Conservation (phyloP, 1,140 invertebrate species). For the Diachasmimorpha longicaudata region DNA sequence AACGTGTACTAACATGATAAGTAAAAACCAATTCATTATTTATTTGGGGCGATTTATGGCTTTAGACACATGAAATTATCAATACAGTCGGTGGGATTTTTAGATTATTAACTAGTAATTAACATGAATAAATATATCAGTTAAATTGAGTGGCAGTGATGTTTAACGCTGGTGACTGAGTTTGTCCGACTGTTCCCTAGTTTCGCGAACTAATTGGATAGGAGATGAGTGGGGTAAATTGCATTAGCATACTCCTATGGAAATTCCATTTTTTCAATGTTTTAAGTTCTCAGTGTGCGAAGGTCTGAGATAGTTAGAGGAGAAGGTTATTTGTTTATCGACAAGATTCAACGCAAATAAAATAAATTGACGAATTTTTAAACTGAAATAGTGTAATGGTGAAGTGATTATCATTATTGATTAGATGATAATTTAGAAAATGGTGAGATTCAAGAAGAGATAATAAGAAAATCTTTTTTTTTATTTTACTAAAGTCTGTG, state of each 20-base stretch:
- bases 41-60: not conserved
- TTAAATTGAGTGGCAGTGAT: conserved; percentile 8
- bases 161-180: not conserved
- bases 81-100: not conserved
- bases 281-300: not conserved
- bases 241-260: not conserved
- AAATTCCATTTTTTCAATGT: not conserved
- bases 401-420: too few species aligned
- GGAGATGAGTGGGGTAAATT: conserved; percentile 11
- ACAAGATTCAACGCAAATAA: not conserved
- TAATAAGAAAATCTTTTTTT: too few species aligned
- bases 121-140: not conserved
- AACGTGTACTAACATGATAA: conserved; percentile 54
- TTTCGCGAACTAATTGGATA: conserved; percentile 1
- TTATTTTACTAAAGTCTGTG: too few species aligned
- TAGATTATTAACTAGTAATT: not conserved
- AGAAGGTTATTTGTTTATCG: not conserved
- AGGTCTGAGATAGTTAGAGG: not conserved
- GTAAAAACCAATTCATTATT: conserved; percentile 52
- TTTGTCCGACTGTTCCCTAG: not conserved
- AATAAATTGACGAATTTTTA: not conserved
- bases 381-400: not conserved
- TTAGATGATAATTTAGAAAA: too few species aligned
- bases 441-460: too few species aligned
- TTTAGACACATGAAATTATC: not conserved